phyloP scores from a whole-genome alignment of 30 jellyfish, hydroid and myxozoan species.

The Chrysaora quinquecirrha region DNA sequence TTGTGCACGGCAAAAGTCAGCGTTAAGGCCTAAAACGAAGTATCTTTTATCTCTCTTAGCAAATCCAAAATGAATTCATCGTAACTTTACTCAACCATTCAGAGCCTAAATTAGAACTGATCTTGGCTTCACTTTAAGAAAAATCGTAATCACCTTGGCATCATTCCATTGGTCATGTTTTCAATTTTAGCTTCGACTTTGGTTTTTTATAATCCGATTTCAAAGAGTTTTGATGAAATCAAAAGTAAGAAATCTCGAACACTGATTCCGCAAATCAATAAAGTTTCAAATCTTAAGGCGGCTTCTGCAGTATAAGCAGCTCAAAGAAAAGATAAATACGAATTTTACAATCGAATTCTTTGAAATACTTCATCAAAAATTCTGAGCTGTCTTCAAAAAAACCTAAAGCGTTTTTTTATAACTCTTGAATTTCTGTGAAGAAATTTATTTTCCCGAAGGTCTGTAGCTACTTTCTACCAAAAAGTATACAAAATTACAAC shows the following conservation, averaged over 20 bases:
- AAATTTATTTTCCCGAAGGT: too few species aligned
- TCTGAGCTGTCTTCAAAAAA: too few species aligned
- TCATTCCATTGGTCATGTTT: background rate
- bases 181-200: background rate
- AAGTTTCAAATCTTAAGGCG: background rate
- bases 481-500: too few species aligned
- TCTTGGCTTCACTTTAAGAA: background rate
- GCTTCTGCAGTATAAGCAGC: background rate
- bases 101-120: background rate
- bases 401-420: too few species aligned
- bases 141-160: background rate
- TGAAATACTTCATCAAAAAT: too few species aligned
- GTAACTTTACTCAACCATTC: background rate
- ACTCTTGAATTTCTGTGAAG: too few species aligned
- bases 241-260: background rate
- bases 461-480: too few species aligned
- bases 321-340: background rate
- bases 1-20: too few species aligned
- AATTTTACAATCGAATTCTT: background rate
- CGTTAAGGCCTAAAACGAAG: too few species aligned
- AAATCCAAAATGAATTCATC: background rate
- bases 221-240: background rate
- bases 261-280: slow-evolving; percentile 9
- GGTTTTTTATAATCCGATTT: slow-evolving; percentile 1
- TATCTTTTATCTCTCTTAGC: background rate